A percentile compares a stretch with the other conserved stretches of the same genome.
phyloP scores from a whole-genome alignment of 2,888 invertebrate genomes.

The Dryobotodes eremita region DNA sequence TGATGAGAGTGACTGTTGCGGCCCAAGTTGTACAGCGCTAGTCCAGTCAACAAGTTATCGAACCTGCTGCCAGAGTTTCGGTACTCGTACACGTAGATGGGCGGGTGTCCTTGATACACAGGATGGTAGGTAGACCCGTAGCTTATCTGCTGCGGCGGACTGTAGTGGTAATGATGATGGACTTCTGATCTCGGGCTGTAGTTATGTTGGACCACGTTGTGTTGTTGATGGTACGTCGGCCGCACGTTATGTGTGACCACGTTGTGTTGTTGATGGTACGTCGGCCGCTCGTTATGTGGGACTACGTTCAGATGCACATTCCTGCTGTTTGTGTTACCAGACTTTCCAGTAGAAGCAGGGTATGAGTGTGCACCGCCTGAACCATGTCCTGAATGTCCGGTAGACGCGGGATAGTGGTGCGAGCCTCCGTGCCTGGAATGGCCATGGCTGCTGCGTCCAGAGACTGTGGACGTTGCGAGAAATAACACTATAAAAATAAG shows the following conservation, averaged over 20 bases:
- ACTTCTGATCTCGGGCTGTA: slow-evolving; percentile 70
- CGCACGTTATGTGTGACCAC: neutral
- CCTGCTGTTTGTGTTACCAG: too few relatives aligned
- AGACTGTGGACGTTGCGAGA: slow-evolving; percentile 29
- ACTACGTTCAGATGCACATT: too few relatives aligned
- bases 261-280: slow-evolving; percentile 15
- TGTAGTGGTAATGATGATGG: slow-evolving; percentile 79
- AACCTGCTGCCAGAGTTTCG: slow-evolving; percentile 80
- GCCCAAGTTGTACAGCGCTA: slow-evolving; percentile 83
- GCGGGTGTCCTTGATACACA: slow-evolving; percentile 77
- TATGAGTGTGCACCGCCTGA: slow-evolving; percentile 4
- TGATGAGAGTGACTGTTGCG: slow-evolving; percentile 68
- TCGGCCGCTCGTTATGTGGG: slow-evolving; percentile 18
- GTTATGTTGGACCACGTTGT: slow-evolving; percentile 36
- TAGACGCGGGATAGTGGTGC: slow-evolving; percentile 64
- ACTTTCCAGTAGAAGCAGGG: too few relatives aligned
- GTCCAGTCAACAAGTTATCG: slow-evolving; percentile 78
- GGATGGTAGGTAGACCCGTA: slow-evolving; percentile 77
- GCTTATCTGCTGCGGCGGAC: slow-evolving; percentile 76
- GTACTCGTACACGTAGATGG: slow-evolving; percentile 79
- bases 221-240: slow-evolving; percentile 58
- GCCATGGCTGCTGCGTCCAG: slow-evolving; percentile 29
- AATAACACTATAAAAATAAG: slow-evolving; percentile 30
- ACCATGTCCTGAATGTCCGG: slow-evolving; percentile 59
- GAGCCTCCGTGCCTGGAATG: slow-evolving; percentile 30